Percentiles rank a stretch among this genome's conserved stretches.
These are phyloP conservation scores for Antennarius striatus DNA, from an alignment of 2,113 vertebrate genomes.

Conservation along the genomic window DNA sequence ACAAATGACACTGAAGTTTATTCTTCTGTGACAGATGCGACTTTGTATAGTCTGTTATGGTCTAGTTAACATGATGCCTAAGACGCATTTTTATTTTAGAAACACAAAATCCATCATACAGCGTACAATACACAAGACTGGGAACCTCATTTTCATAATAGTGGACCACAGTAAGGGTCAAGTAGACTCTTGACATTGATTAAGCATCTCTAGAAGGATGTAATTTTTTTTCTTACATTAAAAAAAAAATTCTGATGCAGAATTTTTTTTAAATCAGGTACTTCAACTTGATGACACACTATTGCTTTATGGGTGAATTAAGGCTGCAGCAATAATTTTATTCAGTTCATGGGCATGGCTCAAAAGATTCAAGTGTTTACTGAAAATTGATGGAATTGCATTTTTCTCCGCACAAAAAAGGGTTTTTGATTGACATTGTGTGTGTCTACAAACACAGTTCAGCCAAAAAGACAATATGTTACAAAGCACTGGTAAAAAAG, in stretches of 20 bases:
- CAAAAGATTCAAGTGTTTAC: slow-evolving; percentile 14
- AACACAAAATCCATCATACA: slow-evolving; percentile 22
- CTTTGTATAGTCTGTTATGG: neutral
- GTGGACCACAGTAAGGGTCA: too few relatives aligned
- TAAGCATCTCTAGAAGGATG: too few relatives aligned
- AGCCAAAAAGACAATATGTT: slow-evolving; percentile 17
- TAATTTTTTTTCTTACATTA: too few relatives aligned
- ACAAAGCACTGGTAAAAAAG: slow-evolving; percentile 12
- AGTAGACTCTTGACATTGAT: too few relatives aligned
- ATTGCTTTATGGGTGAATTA: neutral
- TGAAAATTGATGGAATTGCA: neutral
- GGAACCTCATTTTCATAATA: too few relatives aligned
- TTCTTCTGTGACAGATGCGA: too few relatives aligned
- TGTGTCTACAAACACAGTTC: slow-evolving; percentile 21
- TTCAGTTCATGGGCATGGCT: slow-evolving; percentile 29
- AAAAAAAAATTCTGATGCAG: slow-evolving; percentile 12
- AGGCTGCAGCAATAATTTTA: neutral
- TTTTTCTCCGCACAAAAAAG: neutral
- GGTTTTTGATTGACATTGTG: slow-evolving; percentile 22
- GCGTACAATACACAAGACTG: slow-evolving; percentile 3
- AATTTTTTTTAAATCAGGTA: neutral
- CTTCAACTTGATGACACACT: neutral
- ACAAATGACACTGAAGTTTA: neutral
- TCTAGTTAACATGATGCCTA: neutral
- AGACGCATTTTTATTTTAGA: slow-evolving; percentile 9